These are phyloP conservation scores for Portevinia maculata DNA, from an alignment of 2,888 invertebrate species.

Conservation along the genomic window DNA sequence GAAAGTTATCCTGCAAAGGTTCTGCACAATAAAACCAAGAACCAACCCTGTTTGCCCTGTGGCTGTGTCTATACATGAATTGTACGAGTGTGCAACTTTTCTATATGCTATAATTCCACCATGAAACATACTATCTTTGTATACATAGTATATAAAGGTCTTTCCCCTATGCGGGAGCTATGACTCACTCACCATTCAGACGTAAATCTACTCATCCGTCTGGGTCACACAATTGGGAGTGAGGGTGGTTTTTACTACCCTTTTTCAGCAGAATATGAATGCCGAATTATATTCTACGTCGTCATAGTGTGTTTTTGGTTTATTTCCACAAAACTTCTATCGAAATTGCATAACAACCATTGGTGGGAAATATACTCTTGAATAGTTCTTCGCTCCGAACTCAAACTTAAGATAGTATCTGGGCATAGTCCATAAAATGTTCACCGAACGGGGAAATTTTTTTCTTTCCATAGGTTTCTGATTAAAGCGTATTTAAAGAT, in stretches of 20 bases:
- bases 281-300: slow-evolving; percentile 4
- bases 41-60: slow-evolving; percentile 10
- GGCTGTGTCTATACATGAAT: slow-evolving; percentile 16
- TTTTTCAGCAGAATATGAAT: slow-evolving; percentile 30
- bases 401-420: slow-evolving; percentile 1
- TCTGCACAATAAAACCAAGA: slow-evolving; percentile 15
- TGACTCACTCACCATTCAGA: slow-evolving; percentile 57
- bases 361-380: slow-evolving; percentile 5
- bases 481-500: slow-evolving; percentile 18
- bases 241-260: background rate
- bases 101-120: too few species aligned
- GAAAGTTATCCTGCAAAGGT: slow-evolving; percentile 28
- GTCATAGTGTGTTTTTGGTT: slow-evolving; percentile 9
- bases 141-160: slow-evolving; percentile 10
- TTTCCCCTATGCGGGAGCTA: background rate
- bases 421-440: slow-evolving; percentile 28
- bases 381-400: slow-evolving; percentile 30
- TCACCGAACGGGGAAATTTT: slow-evolving; percentile 25
- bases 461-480: background rate
- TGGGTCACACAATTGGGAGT: slow-evolving; percentile 36
- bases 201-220: slow-evolving; percentile 40
- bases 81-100: slow-evolving; percentile 17
- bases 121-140: slow-evolving; percentile 12
- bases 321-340: background rate
- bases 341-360: slow-evolving; percentile 28